These are phyloP conservation scores for Geopemphigus sp. DNA, from an alignment of 1,140 invertebrate genomes.

Conservation along the genomic window DNA sequence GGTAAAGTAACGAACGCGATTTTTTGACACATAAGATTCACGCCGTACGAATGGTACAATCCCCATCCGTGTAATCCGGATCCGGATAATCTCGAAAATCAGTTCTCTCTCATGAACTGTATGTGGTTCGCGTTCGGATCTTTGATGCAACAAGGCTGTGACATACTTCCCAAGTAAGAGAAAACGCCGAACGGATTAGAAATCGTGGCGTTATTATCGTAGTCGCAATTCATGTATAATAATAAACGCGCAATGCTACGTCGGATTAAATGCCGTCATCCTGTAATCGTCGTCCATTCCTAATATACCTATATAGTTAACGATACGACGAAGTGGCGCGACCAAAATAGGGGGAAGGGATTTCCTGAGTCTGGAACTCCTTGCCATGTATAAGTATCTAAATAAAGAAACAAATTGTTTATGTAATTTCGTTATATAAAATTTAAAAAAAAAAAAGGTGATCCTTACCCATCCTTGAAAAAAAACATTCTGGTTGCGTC, in stretches of 20 bases:
- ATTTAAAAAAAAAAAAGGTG: no score
- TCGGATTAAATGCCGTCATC: not conserved
- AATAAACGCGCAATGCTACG: not conserved
- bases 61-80: slow-evolving; percentile 77
- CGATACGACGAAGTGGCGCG: no score
- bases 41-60: slow-evolving; percentile 90
- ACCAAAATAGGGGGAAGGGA: no score
- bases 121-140: slow-evolving; percentile 95
- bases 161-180: slow-evolving; percentile 89
- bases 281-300: no score
- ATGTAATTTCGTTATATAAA: no score
- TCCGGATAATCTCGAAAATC: slow-evolving; percentile 78
- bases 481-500: no score
- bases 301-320: no score
- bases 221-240: no score
- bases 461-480: no score
- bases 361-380: no score
- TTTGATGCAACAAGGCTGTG: slow-evolving; percentile 90
- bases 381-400: no score
- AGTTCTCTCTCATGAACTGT: slow-evolving; percentile 89
- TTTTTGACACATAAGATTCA: slow-evolving; percentile 63
- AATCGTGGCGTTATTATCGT: not conserved
- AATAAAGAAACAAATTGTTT: no score
- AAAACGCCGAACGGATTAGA: slow-evolving; percentile 49
- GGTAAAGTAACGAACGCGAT: slow-evolving; percentile 3